Evolutionary conservation across 2,888 invertebrate species (phyloP).

Genomic region (Helleia helle): DNA sequence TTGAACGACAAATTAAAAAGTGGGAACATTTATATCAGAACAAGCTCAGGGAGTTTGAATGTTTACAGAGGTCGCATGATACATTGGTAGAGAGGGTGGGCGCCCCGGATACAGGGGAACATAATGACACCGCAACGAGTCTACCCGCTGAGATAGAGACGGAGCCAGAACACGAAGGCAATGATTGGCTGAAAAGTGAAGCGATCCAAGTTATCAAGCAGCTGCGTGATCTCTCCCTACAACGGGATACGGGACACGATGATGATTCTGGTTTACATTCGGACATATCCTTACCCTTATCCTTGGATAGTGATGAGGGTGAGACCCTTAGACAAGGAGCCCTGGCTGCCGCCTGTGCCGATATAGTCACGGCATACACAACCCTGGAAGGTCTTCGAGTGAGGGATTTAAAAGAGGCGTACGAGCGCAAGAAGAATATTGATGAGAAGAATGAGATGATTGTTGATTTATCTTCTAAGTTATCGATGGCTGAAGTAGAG

Average conservation of each 20-base stretch:
- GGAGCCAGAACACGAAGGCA: constrained; percentile 74
- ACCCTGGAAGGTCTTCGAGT: too few species aligned
- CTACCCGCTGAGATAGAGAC: constrained; percentile 94
- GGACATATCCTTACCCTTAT: too few species aligned
- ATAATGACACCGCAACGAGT: constrained; percentile 75
- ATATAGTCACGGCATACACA: too few species aligned
- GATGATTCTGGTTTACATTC: constrained; percentile 84
- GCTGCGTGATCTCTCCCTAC: constrained; percentile 80
- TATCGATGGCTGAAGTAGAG: too few species aligned
- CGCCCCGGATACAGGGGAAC: constrained; percentile 64
- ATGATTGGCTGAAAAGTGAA: constrained; percentile 76
- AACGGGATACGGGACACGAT: constrained; percentile 83
- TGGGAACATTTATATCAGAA: constrained; percentile 69
- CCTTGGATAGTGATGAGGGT: too few species aligned
- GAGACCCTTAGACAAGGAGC: too few species aligned
- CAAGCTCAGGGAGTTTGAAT: constrained; percentile 78
- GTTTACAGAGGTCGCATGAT: constrained; percentile 81
- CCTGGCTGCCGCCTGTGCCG: too few species aligned
- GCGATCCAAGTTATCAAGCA: constrained; percentile 83
- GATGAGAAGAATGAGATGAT: too few species aligned
- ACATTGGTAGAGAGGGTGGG: constrained; percentile 81
- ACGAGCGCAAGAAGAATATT: too few species aligned
- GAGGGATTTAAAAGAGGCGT: too few species aligned
- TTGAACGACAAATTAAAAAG: too few species aligned
- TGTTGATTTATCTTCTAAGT: too few species aligned